Conservation (phyloP, 1,140 invertebrate species). For the Metopolophium dirhodum region DNA sequence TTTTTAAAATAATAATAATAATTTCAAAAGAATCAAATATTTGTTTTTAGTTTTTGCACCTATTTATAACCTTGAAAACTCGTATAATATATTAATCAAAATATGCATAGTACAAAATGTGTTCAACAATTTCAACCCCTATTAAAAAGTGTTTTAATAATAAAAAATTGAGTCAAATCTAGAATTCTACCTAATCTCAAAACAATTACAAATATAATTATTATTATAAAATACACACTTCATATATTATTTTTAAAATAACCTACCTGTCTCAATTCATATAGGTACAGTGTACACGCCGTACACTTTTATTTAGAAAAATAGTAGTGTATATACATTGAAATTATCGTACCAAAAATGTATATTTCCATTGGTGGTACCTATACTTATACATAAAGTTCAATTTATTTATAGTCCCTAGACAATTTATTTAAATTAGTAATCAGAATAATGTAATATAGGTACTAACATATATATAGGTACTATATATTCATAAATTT, state of each 20-base stretch:
- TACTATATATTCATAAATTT: not conserved
- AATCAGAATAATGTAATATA: not conserved
- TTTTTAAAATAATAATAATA: too few relatives aligned
- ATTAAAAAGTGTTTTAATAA: not conserved
- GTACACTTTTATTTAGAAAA: not conserved
- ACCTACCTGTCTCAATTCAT: not conserved
- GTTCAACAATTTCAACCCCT: not conserved
- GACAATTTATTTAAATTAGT: not conserved
- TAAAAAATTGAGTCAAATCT: not conserved
- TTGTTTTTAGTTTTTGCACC: too few relatives aligned
- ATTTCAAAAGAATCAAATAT: too few relatives aligned
- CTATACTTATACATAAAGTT: not conserved
- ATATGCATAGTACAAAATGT: too few relatives aligned
- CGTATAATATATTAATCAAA: too few relatives aligned
- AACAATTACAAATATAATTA: not conserved
- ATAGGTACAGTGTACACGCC: not conserved
- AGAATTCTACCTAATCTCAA: not conserved
- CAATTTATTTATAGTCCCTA: not conserved
- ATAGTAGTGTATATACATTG: too few relatives aligned
- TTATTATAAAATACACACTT: not conserved
- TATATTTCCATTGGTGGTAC: not conserved
- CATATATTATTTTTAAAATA: not conserved
- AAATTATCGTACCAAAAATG: not conserved
- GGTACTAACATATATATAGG: not conserved
- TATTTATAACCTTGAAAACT: too few relatives aligned